These are phyloP conservation scores for Drosophila pruinosa DNA, from an alignment of 1,140 invertebrate species.

Conservation along the genomic window DNA sequence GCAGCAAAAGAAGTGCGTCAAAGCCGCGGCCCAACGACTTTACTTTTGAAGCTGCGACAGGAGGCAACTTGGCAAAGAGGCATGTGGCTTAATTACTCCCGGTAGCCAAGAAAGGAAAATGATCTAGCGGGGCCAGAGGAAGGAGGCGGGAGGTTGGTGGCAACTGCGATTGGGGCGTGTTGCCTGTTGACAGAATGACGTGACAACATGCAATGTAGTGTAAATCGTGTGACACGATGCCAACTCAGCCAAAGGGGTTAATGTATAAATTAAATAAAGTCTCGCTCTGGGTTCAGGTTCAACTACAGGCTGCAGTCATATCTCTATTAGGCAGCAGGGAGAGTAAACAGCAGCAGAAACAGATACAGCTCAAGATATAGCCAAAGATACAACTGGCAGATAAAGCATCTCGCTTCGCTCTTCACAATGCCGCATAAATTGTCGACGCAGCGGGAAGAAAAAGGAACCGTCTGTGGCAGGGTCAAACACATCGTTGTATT, in stretches of 20 bases:
- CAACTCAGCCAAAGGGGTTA: constrained; percentile 59
- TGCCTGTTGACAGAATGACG: constrained; percentile 74
- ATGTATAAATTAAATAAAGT: constrained; percentile 75
- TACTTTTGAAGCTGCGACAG: constrained; percentile 56
- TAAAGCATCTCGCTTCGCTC: constrained; percentile 31
- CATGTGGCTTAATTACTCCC: constrained; percentile 75
- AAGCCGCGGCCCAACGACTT: constrained; percentile 15
- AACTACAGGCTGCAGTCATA: constrained; percentile 30
- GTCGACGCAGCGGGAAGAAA: constrained; percentile 26
- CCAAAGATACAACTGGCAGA: constrained; percentile 32
- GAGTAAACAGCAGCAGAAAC: constrained; percentile 11
- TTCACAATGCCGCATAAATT: constrained; percentile 46
- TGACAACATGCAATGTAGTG: constrained; percentile 79
- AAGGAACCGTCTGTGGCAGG: constrained; percentile 1
- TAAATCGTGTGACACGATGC: constrained; percentile 75
- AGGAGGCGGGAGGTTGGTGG: neutral
- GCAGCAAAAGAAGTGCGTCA: constrained; percentile 21
- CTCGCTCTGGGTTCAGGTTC: constrained; percentile 11
- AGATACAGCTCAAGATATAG: constrained; percentile 17
- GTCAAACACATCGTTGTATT: constrained; percentile 16
- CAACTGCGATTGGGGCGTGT: neutral
- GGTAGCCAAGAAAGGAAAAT: constrained; percentile 43
- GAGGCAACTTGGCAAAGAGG: constrained; percentile 34
- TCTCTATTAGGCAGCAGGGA: constrained; percentile 57
- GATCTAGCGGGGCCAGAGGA: too few species aligned